Base-by-base conservation (phyloP, 2,113 vertebrate genomes). In the Geothlypis trichas region DNA sequence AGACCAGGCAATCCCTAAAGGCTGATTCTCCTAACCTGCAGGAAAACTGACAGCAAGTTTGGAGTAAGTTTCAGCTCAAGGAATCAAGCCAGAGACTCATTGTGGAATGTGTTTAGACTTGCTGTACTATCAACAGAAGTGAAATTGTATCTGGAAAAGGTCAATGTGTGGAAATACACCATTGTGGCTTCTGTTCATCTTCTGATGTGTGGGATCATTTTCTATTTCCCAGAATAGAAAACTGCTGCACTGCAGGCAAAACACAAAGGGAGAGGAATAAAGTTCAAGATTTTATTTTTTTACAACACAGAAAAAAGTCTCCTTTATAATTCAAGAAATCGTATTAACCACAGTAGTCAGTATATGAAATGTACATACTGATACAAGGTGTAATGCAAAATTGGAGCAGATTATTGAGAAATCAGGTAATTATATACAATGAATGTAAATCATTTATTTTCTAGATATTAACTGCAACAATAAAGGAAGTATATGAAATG, bases 71-170 rank as follows among this genome's bases (percentile, higher is more conserved):
- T 79, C 28, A 81, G 26, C 54, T 69, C 26, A n/a, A 41, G 63
- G 37, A 63, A 71, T 27, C 46, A 67, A 94, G 49, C 37, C 62
- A 61, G 78, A 28, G n/a, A 61, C 39, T 71, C 44, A 24, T 2
- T 57, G 26, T 55, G 62, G 41, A 87, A 21, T 61, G 49, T 13
- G 26, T 49, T 68, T 33, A 68, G 62, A n/a, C 26, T 82, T 72
- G 23, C 52, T 78, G 30, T 68, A 20, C 52, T 19, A 37, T 42
- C 37, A 54, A 54, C 65, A 84, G 74, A 86, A 80, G 42, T 66
- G 67, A 90, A 92, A 88, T 63, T 68, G 63, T 86, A 58, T 88
- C 86, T 95, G 80, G 72, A 77, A 92, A 74, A 81, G 52, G 69
- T 80, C 55, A 44, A 5, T 20, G 24, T 4, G 2, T 84, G 72